These are phyloP conservation scores for Nymphicus hollandicus DNA, from an alignment of 2,113 vertebrate species.

Conservation along the genomic window DNA sequence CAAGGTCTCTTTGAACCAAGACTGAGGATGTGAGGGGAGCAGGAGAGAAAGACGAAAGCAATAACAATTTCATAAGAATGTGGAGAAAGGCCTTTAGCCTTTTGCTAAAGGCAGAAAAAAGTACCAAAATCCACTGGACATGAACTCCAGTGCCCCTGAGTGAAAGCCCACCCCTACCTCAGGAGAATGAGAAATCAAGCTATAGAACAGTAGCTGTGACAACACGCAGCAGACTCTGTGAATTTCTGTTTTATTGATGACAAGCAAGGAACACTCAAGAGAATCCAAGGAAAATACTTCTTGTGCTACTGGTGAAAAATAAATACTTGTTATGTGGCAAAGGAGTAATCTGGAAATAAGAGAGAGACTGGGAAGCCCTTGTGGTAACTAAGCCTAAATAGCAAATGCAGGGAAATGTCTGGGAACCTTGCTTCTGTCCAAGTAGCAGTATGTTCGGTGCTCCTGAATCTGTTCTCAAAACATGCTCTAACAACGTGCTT, in stretches of 20 bases:
- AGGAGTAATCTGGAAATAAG: background rate
- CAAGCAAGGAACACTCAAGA: background rate
- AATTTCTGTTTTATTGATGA: background rate
- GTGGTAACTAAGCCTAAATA: background rate
- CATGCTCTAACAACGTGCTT: background rate
- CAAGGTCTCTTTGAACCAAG: background rate
- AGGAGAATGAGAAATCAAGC: background rate
- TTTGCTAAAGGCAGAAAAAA: background rate
- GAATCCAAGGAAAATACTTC: background rate
- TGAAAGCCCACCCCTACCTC: background rate
- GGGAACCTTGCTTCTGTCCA: background rate
- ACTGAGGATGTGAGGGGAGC: background rate
- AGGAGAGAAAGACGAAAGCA: background rate
- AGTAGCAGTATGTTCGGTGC: background rate
- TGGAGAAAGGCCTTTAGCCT: background rate
- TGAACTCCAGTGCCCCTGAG: background rate
- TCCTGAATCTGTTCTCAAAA: constrained; percentile 13
- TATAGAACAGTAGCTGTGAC: background rate
- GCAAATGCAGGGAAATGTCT: background rate
- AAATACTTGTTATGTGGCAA: background rate
- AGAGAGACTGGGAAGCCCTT: background rate
- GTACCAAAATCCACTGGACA: background rate
- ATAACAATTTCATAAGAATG: background rate
- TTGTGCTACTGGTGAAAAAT: background rate
- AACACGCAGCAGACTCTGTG: background rate